phyloP scores from a whole-genome alignment of 2,888 invertebrate species.

The Tyria jacobaeae region DNA sequence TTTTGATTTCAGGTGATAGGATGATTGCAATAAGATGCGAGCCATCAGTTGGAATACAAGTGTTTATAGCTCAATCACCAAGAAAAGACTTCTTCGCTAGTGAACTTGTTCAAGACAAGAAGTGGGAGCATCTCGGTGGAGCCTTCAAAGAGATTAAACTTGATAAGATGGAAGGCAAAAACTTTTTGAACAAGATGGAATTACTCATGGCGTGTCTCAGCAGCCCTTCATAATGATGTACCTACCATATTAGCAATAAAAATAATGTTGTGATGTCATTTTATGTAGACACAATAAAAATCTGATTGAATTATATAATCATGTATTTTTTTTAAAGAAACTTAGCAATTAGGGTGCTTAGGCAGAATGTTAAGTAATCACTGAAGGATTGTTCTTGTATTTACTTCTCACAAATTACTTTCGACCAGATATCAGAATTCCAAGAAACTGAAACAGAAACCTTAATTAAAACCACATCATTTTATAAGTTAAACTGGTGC shows the following conservation, averaged over 20 bases:
- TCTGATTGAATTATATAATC: constrained; percentile 58
- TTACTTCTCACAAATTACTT: constrained; percentile 67
- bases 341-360: constrained; percentile 81
- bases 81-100: constrained; percentile 95
- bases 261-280: constrained; percentile 48
- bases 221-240: constrained; percentile 87
- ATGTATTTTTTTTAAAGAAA: constrained; percentile 76
- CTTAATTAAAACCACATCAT: constrained; percentile 25
- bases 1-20: constrained; percentile 85
- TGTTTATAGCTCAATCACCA: constrained; percentile 95
- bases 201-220: constrained; percentile 96
- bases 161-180: constrained; percentile 98
- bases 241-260: constrained; percentile 52
- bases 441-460: constrained; percentile 76
- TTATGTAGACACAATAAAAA: constrained; percentile 51
- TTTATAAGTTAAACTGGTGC: not conserved
- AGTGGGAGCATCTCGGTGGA: constrained; percentile 98
- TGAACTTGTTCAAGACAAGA: constrained; percentile 94
- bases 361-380: constrained; percentile 84
- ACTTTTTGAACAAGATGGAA: constrained; percentile 98
- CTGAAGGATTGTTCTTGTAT: constrained; percentile 84
- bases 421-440: constrained; percentile 69
- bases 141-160: constrained; percentile 95
- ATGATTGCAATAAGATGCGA: constrained; percentile 97
- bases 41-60: constrained; percentile 95